Evolutionary conservation across 1,140 invertebrate genomes (phyloP), one percentile per base, ranked within the genome.

Genomic region (Zaprionus kolodkinae): DNA sequence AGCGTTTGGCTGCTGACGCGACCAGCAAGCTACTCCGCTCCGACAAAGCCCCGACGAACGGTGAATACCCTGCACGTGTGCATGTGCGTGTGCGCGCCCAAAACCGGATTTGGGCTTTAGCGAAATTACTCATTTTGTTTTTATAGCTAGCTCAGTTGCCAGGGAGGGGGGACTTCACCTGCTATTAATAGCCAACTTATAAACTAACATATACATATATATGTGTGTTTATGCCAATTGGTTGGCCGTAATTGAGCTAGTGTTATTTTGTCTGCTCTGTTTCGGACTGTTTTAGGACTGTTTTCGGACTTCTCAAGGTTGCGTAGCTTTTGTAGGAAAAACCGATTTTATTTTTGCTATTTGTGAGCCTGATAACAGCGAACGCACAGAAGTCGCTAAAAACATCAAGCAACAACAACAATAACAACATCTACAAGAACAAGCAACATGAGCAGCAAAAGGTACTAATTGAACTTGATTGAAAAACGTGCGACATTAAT

Each of bases 401-500:
- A 48, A 48, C 66, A 60, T 21, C 69, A 63, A 35, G 55, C 81
- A 54, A 25, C 17, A n/a, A 60, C 59, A 60, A 55, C n/a, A 40
- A 60, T 65, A 52, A 45, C 50, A 60, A 55, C 27, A 43, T 30
- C 25, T 5, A 11, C 21, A 56, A 45, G 6, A 33, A 5, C 43
- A 21, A 30, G 11, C 43, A 21, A 17, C 15, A 40, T n/a, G 7
- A 21, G 54, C 13, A 35, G 21, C 56, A 64, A 72, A 73, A 69
- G 67, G 25, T 38, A 35, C 48, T 76, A 82, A 86, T 86, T 86
- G 76, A 64, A 65, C 27, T 63, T 69, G 79, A 65, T 71, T 65
- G 63, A 54, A 63, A 87, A 87, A 81, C 82, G 75, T 85, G 82
- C 74, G 35, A 48, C 59, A 17, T 25, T 76, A 78, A 87, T 82